phyloP scores from a whole-genome alignment of 2,113 vertebrate species.

The Scartelaos histophorus region DNA sequence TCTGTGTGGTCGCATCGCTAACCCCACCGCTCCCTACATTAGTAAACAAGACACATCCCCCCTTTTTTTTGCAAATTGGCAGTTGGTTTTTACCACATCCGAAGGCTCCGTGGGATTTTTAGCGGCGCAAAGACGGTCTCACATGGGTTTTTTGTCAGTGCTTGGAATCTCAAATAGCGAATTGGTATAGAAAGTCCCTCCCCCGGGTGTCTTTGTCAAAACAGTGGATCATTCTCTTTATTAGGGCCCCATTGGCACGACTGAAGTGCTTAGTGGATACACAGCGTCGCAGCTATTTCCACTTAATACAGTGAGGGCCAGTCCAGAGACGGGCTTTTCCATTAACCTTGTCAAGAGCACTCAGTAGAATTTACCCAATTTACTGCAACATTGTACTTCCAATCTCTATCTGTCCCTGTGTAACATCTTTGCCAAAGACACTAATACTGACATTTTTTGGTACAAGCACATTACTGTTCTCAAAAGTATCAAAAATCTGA shows the following conservation, averaged over 20 bases:
- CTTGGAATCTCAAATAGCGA: slow-evolving; percentile 64
- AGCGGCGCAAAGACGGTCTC: slow-evolving; percentile 62
- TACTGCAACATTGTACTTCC: slow-evolving; percentile 61
- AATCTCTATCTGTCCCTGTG: slow-evolving; percentile 23
- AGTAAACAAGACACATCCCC: slow-evolving; percentile 74
- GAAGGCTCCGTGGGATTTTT: slow-evolving; percentile 67
- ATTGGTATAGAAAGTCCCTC: slow-evolving; percentile 52
- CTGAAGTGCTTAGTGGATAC: slow-evolving; percentile 63
- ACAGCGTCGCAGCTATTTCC: slow-evolving; percentile 63
- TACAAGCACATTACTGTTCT: neutral
- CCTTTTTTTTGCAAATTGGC: slow-evolving; percentile 68
- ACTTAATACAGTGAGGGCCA: slow-evolving; percentile 67
- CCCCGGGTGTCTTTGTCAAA: slow-evolving; percentile 69
- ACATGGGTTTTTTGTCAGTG: slow-evolving; percentile 72
- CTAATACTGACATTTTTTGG: neutral
- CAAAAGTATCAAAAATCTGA: too few relatives aligned
- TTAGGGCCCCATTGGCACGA: slow-evolving; percentile 65
- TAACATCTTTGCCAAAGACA: slow-evolving; percentile 25
- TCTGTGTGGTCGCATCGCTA: slow-evolving; percentile 71
- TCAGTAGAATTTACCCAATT: slow-evolving; percentile 72
- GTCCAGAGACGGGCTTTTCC: slow-evolving; percentile 68
- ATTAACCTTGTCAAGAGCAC: slow-evolving; percentile 78
- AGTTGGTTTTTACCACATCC: slow-evolving; percentile 72
- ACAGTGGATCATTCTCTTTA: slow-evolving; percentile 68
- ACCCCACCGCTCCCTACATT: slow-evolving; percentile 67